These are phyloP conservation scores for Metopolophium dirhodum DNA, from an alignment of 1,140 invertebrate genomes.

Conservation along the genomic window DNA sequence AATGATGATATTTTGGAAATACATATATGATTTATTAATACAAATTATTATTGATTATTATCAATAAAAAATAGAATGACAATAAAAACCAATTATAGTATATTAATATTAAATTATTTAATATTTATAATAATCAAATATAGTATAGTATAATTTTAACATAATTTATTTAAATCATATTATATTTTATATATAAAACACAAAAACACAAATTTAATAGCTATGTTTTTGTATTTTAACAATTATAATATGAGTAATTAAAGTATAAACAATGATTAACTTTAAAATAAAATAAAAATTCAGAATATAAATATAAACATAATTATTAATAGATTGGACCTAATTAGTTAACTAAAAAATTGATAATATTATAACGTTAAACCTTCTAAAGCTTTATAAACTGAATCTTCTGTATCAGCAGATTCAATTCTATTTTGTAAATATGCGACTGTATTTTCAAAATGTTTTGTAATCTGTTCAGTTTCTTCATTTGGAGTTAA, in stretches of 20 bases:
- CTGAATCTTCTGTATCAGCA: conserved; percentile 61
- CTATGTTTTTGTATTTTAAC: neutral
- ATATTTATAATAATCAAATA: conserved; percentile 36
- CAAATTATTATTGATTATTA: neutral
- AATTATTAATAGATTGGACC: conserved; percentile 28
- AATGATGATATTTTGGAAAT: too few species aligned
- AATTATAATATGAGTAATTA: conserved; percentile 25
- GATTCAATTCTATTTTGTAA: conserved; percentile 70
- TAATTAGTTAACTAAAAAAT: conserved; percentile 30
- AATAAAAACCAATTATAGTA: conserved; percentile 11
- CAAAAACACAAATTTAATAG: conserved; percentile 16
- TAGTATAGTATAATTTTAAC: neutral
- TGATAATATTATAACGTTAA: conserved; percentile 44
- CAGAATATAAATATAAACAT: conserved; percentile 45
- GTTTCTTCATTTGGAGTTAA: conserved; percentile 93
- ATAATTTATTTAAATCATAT: conserved; percentile 15
- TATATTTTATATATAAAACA: conserved; percentile 11
- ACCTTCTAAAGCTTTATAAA: conserved; percentile 53
- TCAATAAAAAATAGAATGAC: neutral
- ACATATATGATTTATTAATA: neutral
- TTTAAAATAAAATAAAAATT: conserved; percentile 55
- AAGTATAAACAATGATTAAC: conserved; percentile 49
- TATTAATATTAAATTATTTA: conserved; percentile 15
- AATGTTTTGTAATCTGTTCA: conserved; percentile 94
- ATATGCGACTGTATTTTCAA: conserved; percentile 86